Base-by-base conservation (phyloP, 2,888 invertebrate species). In the Heteromurus nitidus region DNA sequence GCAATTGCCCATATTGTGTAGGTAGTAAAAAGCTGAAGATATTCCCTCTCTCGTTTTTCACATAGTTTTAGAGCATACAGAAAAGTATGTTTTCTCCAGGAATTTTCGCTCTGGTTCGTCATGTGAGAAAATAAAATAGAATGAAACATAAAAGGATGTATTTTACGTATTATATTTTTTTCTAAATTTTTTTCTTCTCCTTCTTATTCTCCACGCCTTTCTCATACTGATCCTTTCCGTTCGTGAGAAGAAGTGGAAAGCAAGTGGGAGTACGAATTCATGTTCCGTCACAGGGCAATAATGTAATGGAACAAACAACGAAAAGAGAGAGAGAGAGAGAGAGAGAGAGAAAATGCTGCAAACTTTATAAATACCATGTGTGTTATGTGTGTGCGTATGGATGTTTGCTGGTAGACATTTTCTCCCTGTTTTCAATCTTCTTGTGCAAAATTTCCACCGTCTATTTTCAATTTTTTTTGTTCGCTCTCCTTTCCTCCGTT, bases 221-320 rank as follows among this genome's bases (percentile, higher is more conserved):
- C 24, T 76, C 62, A 30, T 68, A 76, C 47, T 62, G 77, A 77
- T 77, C 77, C 77, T 30, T 77, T 77, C 77, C 77, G 77, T 62
- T 77, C 60, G 77, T 70, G 62, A 77, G 69, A 70, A 36, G 55
- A 42, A 76, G n/a, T n/a, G n/a, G 58, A 44, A 60, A 69, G 36
- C 62, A 47, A n/a, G 69, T 77, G 77, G 64, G 77, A 77, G 77
- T 77, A 69, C 50, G 70, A 69, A 77, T 64, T 70, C 77, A 70
- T 70, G 77, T 77, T 70, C 53, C 70, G 68, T 68, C 47, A 68
- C 55, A n/a, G n/a, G 18, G 55, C 75, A 67, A 76, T 76, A 68
- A 68, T 60, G 76, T 76, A 68, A 68, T 68, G 68, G 68, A 64
- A 50, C 64, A 67, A 65, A 67, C 75, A 75, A 67, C 64, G 55